phyloP scores from a whole-genome alignment of 2,888 invertebrate species.

The Amphipoea oculea region DNA sequence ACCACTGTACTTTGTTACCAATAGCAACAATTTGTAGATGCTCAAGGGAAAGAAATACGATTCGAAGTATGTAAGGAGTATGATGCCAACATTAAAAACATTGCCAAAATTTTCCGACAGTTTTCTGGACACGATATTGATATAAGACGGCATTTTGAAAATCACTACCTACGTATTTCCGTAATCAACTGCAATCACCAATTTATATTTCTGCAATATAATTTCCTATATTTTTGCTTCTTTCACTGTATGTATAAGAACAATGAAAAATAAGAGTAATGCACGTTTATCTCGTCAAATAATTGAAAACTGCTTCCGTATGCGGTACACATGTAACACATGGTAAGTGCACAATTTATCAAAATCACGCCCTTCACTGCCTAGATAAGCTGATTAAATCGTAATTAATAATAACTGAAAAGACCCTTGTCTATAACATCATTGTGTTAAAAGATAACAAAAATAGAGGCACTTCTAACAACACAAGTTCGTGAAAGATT shows the following conservation, averaged over 20 bases:
- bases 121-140: conserved; percentile 55
- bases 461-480: conserved; percentile 9
- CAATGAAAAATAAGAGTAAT: neutral
- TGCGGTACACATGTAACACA: neutral
- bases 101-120: conserved; percentile 63
- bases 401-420: conserved; percentile 29
- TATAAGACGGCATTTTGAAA: conserved; percentile 51
- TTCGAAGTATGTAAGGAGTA: conserved; percentile 74
- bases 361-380: conserved; percentile 26
- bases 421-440: conserved; percentile 4
- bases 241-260: neutral
- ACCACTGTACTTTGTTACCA: conserved; percentile 74
- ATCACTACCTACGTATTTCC: neutral
- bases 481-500: conserved; percentile 30
- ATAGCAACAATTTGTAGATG: conserved; percentile 78
- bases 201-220: neutral
- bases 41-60: conserved; percentile 76
- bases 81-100: conserved; percentile 67
- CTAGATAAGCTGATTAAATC: conserved; percentile 35
- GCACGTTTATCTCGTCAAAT: neutral
- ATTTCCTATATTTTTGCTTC: conserved; percentile 19
- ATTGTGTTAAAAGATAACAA: conserved; percentile 35
- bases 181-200: neutral
- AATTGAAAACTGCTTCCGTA: neutral
- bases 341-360: neutral